Conservation (phyloP, 2,113 vertebrate species). For the Charina bottae region DNA sequence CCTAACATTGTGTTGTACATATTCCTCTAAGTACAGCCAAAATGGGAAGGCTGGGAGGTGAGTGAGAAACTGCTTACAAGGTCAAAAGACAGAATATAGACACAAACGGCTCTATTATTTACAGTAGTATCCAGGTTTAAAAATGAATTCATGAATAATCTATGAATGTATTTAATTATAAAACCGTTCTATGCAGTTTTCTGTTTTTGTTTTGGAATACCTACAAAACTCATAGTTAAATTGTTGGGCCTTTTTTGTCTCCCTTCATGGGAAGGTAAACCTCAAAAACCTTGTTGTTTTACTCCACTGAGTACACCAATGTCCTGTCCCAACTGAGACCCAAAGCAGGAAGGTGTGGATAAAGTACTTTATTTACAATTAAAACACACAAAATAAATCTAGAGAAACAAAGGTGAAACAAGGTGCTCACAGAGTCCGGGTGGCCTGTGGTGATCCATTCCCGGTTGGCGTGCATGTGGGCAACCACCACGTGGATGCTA, state of each 20-base stretch:
- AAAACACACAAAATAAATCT: no score
- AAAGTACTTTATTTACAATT: no score
- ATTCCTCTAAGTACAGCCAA: background rate
- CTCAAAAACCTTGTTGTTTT: background rate
- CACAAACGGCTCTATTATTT: background rate
- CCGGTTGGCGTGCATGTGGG: no score
- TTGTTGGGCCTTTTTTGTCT: background rate
- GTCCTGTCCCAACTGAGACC: no score
- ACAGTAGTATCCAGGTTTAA: background rate
- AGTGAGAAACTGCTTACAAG: background rate
- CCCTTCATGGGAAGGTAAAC: background rate
- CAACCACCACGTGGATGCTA: no score
- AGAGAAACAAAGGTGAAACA: no score
- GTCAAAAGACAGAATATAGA: background rate
- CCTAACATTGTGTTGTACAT: background rate
- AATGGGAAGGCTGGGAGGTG: background rate
- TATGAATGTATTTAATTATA: background rate
- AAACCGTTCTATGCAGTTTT: background rate
- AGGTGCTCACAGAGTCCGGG: no score
- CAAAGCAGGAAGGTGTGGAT: no score
- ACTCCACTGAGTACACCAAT: background rate
- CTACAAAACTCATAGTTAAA: background rate
- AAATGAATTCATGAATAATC: background rate
- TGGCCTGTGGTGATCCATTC: no score
- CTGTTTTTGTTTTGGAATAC: background rate